phyloP scores from a whole-genome alignment of 1,140 invertebrate genomes.

The Cydia splendana region DNA sequence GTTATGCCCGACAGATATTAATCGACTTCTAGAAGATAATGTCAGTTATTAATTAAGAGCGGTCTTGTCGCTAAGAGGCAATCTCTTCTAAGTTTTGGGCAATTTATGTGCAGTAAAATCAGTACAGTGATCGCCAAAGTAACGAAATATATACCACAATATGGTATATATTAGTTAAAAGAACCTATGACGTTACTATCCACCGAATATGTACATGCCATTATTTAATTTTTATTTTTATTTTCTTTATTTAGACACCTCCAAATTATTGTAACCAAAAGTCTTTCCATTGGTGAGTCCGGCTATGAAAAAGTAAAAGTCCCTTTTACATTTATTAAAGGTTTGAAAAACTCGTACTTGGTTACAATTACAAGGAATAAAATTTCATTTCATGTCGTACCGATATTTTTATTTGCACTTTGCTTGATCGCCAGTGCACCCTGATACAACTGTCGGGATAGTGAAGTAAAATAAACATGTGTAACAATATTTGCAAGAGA shows the following conservation, averaged over 20 bases:
- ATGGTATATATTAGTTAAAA: too few relatives aligned
- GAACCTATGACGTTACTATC: too few relatives aligned
- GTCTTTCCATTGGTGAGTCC: too few relatives aligned
- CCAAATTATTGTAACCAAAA: too few relatives aligned
- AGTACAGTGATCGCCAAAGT: too few relatives aligned
- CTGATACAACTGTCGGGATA: not conserved
- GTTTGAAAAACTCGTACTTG: not conserved
- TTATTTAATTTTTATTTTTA: too few relatives aligned
- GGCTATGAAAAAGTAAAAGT: too few relatives aligned
- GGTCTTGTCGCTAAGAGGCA: not conserved
- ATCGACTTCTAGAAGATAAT: not conserved
- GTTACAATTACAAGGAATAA: not conserved
- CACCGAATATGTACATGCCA: too few relatives aligned
- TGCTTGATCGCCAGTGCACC: not conserved
- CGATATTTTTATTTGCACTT: not conserved
- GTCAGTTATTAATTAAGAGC: not conserved
- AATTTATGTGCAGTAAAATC: too few relatives aligned
- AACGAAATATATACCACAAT: too few relatives aligned
- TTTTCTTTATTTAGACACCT: too few relatives aligned
- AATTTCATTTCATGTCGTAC: not conserved
- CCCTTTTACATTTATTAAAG: not conserved
- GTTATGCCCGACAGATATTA: not conserved
- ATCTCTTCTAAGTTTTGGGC: not conserved
- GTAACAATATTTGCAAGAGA: not conserved
- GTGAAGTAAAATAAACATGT: constrained; percentile 2